phyloP scores from a whole-genome alignment of 2,888 invertebrate species.

The Gastracanthus pulcherrimus region DNA sequence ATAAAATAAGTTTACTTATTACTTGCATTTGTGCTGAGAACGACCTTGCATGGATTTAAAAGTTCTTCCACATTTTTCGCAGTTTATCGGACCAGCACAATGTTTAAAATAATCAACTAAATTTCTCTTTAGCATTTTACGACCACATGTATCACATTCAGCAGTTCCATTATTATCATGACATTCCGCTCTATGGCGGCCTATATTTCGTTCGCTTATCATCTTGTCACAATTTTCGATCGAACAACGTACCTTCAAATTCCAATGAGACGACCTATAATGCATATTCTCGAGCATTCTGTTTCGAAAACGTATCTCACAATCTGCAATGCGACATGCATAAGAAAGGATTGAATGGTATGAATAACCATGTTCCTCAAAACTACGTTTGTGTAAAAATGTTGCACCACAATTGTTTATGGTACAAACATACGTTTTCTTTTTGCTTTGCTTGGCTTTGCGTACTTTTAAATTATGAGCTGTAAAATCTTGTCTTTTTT shows the following conservation, averaged over 20 bases:
- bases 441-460: not conserved
- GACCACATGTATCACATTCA: not conserved
- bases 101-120: not conserved
- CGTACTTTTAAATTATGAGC: not conserved
- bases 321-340: not conserved
- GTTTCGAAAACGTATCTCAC: not conserved
- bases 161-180: not conserved
- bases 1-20: too few relatives aligned
- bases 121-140: not conserved
- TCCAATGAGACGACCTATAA: not conserved
- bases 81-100: not conserved
- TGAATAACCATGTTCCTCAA: not conserved
- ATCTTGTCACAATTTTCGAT: not conserved
- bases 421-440: not conserved
- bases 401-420: not conserved
- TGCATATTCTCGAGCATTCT: not conserved
- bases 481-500: not conserved
- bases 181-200: not conserved
- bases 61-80: not conserved
- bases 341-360: not conserved
- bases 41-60: not conserved
- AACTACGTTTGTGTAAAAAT: not conserved
- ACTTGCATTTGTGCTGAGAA: not conserved
- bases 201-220: not conserved
- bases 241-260: not conserved